These are phyloP conservation scores for Karalla daura DNA, from an alignment of 2,797 vertebrate species.

Conservation along the genomic window DNA sequence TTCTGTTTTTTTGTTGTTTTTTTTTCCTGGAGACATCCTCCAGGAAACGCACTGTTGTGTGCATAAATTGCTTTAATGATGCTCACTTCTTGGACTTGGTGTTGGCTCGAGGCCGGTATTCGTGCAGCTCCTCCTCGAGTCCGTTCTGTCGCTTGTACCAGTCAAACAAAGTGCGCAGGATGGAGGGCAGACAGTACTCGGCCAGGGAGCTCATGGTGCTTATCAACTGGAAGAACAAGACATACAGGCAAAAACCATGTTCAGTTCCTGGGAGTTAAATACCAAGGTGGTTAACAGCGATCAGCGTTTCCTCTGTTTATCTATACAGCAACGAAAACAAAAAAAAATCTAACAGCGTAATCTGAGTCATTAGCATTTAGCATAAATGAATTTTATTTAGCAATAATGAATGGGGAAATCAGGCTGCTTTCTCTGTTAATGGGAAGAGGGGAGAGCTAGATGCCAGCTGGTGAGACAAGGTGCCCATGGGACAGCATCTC, in stretches of 20 bases:
- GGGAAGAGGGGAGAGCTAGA: background rate
- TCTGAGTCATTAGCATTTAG: conserved; percentile 1
- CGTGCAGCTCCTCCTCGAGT: conserved; percentile 94
- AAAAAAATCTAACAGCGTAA: background rate
- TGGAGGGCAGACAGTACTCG: conserved; percentile 97
- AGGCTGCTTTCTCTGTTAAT: conserved; percentile 17
- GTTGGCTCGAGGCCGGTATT: conserved; percentile 94
- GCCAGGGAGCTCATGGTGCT: conserved; percentile 98
- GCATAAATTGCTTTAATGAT: background rate
- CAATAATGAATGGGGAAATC: background rate
- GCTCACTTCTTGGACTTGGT: conserved; percentile 96
- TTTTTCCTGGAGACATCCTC: too few species aligned
- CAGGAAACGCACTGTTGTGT: background rate
- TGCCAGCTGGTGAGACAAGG: conserved; percentile 45
- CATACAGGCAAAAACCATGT: conserved; percentile 51
- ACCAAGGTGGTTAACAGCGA: conserved; percentile 53
- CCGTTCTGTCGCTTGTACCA: conserved; percentile 99
- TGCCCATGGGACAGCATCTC: conserved; percentile 59
- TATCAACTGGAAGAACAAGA: conserved; percentile 86
- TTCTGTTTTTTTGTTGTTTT: too few species aligned
- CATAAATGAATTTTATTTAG: too few species aligned
- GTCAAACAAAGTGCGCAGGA: conserved; percentile 96
- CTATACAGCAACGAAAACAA: conserved; percentile 32
- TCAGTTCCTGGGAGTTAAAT: conserved; percentile 54
- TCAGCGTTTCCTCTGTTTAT: conserved; percentile 70